These are phyloP conservation scores for Agonopterix arenella DNA, from an alignment of 2,888 invertebrate species.

Conservation along the genomic window DNA sequence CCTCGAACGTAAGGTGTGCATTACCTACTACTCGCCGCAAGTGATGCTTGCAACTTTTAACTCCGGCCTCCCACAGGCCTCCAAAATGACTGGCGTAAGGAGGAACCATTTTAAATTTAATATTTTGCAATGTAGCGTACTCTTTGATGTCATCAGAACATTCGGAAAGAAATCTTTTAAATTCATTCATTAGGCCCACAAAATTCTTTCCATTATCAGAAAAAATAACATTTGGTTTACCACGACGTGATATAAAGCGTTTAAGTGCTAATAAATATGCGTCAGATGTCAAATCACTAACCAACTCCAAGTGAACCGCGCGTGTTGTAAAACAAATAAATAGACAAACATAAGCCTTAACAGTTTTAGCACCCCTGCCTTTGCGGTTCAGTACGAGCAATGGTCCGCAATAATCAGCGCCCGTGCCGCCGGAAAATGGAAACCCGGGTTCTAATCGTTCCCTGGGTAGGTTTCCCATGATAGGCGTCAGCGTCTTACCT, in stretches of 20 bases:
- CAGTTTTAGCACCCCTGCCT: not conserved
- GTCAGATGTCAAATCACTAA: constrained; percentile 9
- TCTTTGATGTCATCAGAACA: not conserved
- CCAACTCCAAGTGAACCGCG: constrained; percentile 9
- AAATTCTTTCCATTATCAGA: not conserved
- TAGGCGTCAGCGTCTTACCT: constrained; percentile 3
- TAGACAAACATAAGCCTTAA: constrained; percentile 1
- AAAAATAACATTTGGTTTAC: not conserved
- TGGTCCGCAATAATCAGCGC: not conserved
- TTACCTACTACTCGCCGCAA: constrained; percentile 2
- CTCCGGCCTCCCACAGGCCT: constrained; percentile 4
- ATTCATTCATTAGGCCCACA: not conserved
- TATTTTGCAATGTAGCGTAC: constrained; percentile 3
- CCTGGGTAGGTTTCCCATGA: constrained; percentile 8
- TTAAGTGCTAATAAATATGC: constrained; percentile 9
- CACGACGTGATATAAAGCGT: constrained; percentile 6
- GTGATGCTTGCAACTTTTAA: constrained; percentile 3
- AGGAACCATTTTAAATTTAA: constrained; percentile 6
- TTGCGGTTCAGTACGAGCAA: not conserved
- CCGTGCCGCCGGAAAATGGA: constrained; percentile 4
- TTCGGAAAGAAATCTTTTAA: not conserved
- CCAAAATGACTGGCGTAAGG: constrained; percentile 8
- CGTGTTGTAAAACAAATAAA: constrained; percentile 12
- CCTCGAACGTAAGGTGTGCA: constrained; percentile 4
- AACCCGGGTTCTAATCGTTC: constrained; percentile 8